These are phyloP conservation scores for Cryptotis parvus DNA, from an alignment of 2,113 vertebrate species.

Conservation along the genomic window DNA sequence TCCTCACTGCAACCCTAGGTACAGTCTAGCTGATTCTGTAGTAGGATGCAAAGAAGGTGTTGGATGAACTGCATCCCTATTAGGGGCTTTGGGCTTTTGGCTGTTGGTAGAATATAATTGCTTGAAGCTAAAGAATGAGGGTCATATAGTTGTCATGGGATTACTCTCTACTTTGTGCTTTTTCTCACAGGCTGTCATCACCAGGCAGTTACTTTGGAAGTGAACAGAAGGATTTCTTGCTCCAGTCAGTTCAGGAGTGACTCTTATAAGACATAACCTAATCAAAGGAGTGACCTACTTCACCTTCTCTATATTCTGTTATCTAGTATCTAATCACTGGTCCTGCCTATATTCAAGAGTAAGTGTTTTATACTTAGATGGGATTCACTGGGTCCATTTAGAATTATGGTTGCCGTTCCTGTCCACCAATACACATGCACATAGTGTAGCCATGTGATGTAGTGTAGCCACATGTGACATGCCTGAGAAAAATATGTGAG, in stretches of 20 bases:
- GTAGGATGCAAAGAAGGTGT: background rate
- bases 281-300: background rate
- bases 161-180: background rate
- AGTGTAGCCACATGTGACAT: background rate
- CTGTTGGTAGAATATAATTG: background rate
- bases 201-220: background rate
- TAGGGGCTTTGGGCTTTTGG: accelerated
- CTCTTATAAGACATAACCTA: background rate
- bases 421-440: background rate
- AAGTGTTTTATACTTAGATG: background rate
- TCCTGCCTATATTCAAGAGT: background rate
- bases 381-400: background rate
- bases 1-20: background rate
- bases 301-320: background rate
- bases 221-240: background rate
- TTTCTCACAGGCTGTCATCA: background rate
- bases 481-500: background rate
- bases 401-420: background rate
- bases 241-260: background rate
- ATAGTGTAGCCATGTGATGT: too few relatives aligned
- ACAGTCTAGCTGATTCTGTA: background rate
- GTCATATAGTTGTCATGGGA: background rate
- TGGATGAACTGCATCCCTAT: background rate
- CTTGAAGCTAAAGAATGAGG: background rate
- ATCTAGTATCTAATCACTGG: background rate